Evolutionary conservation across 2,797 vertebrate species (phyloP).

Genomic region (Macrochelys suwanniensis): DNA sequence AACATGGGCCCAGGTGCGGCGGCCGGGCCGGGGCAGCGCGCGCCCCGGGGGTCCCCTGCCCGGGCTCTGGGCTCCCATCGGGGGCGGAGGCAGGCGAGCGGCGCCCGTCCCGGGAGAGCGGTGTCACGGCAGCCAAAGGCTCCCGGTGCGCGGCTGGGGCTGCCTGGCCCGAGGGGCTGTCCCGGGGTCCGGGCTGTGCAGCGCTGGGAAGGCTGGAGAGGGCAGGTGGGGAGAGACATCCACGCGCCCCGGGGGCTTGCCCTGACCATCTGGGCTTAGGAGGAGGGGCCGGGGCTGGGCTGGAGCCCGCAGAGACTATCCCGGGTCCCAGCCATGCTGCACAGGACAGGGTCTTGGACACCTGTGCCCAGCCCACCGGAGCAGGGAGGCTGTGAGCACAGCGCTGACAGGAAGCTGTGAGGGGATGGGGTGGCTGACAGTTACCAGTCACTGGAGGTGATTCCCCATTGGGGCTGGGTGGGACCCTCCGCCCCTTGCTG

Average conservation of each 20-base stretch:
- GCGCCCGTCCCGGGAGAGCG: no score
- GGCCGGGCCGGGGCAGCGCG: not conserved
- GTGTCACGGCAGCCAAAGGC: no score
- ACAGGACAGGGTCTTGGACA: no score
- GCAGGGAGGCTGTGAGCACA: not conserved
- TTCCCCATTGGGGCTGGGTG: not conserved
- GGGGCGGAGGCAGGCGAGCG: no score
- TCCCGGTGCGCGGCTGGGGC: not conserved
- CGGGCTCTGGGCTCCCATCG: no score
- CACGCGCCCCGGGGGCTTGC: slow-evolving; percentile 33
- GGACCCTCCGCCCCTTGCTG: not conserved
- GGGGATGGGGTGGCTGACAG: not conserved
- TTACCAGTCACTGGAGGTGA: not conserved
- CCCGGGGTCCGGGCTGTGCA: not conserved
- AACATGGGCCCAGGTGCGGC: not conserved
- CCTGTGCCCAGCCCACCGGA: not conserved
- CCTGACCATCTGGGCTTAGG: not conserved
- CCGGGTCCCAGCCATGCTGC: no score
- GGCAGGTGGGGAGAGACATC: slow-evolving; percentile 1
- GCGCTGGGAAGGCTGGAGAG: not conserved
- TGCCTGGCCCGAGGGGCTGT: no score
- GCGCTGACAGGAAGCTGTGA: no score
- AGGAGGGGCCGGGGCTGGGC: not conserved
- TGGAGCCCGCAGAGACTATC: not conserved
- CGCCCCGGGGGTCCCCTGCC: not conserved